Evolutionary conservation across 1,140 invertebrate species (phyloP), one percentile per base, ranked within the genome.

Genomic region (Agraylea sexmaculata): DNA sequence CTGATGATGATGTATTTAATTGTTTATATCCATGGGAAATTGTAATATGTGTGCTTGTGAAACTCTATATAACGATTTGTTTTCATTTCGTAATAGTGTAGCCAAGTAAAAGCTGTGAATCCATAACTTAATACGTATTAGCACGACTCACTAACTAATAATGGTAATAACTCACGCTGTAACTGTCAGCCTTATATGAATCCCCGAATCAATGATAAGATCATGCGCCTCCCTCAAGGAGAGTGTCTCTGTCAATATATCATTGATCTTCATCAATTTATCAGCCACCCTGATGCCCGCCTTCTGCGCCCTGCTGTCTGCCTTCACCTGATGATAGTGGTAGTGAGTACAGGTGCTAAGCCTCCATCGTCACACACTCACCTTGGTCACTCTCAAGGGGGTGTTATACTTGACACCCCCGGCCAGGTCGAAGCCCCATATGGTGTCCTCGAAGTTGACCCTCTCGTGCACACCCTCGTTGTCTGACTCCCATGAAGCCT

Each of bases 191-290:
- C 43, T 44, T 2, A 60, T 46, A 34, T 60, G 51, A 15, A 60
- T 51, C 2, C 58, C 58, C 0, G 58, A 55, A n/a, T 56, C 46
- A 6, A 59, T 29, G 18, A 94, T 81, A 34, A 74, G 70, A 51
- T 89, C 78, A 54, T 91, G 85, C 10, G 86, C 87, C 59, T 89
- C 78, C 49, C 78, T 74, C 53, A 92, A 83, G 12, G 80, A 78
- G 46, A 90, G 60, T 41, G 65, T 62, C 33, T 74, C 69, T 20
- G 83, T 76, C 47, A 77, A 66, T 37, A 74, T 64, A 52, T 79
- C 79, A 56, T 86, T 86, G 34, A 94, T 80, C 61, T 77, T 75
- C 29, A 83, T 68, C 50, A 93, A 72, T 42, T 80, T 72, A 62
- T 93, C 90, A 35, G 87, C 87, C 43, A 79, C 71, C 57, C 78